Base-by-base conservation (phyloP, 2,113 vertebrate species). In the Sinocyclocheilus maitianheensis region DNA sequence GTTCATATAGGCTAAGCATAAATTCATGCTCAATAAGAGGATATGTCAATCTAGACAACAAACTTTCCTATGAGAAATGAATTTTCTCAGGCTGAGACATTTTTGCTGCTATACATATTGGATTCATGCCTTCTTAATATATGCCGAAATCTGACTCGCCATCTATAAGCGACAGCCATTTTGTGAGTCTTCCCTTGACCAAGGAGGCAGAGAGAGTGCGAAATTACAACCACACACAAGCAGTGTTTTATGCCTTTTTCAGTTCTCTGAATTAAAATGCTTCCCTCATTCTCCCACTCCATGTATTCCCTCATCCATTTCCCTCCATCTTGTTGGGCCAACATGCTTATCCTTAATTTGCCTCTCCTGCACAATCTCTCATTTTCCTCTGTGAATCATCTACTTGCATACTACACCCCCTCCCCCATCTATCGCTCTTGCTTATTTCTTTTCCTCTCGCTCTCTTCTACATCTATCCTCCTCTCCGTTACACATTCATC, bases 311-410 rank as follows among this genome's bases (percentile, higher is more conserved):
- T 83, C 84, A 55, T 87, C 76, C 62, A 82, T 83, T 83, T 87
- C 82, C 69, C 83, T 83, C 51, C 86, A 87, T 88, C 84, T 86
- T 86, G 74, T 87, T 83, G 62, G 82, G 77, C 79, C 81, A 81
- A 83, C 79, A 89, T 67, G 51, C 82, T 74, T 84, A 82, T 84
- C 84, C 86, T 90, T 90, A 89, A 76, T 88, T 87, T 87, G 69
- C 87, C 83, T 86, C 82, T 78, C 53, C 53, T 69, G 58, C 80
- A 67, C 85, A 67, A 83, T 72, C 80, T 80, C 71, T 84, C 67
- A 43, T 84, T 86, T 69, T 79, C 58, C 81, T 65, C 76, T 37
- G 67, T 88, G 86, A 87, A 69, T 88, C 80, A 85, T 87, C 78
- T 84, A 46, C 79, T 87, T 60, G 20, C 40, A 77, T 83, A 84